Evolutionary conservation across 2,797 vertebrate genomes (phyloP).

Genomic region (Cuniculus paca): DNA sequence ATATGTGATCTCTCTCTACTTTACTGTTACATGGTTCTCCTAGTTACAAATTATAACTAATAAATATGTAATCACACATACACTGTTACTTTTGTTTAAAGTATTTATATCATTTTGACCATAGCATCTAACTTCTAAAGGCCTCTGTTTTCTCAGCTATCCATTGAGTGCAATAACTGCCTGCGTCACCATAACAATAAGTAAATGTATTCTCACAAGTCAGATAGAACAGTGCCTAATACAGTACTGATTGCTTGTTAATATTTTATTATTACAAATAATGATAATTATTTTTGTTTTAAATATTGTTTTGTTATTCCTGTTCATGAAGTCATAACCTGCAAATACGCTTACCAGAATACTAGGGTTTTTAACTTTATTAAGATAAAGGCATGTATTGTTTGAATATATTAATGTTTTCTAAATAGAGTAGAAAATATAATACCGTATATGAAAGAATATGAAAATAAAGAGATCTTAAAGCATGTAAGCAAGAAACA

Average conservation of each 20-base stretch:
- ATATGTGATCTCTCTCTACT: not conserved
- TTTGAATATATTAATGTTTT: not conserved
- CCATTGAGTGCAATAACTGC: not conserved
- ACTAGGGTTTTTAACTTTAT: not conserved
- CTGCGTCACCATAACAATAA: not conserved
- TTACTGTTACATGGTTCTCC: not conserved
- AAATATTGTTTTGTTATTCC: not conserved
- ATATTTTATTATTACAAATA: not conserved
- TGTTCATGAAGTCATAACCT: not conserved
- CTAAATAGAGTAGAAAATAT: not conserved
- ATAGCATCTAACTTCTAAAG: not conserved
- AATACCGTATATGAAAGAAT: not conserved
- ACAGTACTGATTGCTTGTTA: not conserved
- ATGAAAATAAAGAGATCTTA: not conserved
- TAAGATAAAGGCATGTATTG: not conserved
- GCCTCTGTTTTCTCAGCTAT: not conserved
- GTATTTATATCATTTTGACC: not conserved
- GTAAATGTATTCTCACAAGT: not conserved
- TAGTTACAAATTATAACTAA: not conserved
- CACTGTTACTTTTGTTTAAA: not conserved
- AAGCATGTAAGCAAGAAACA: not conserved
- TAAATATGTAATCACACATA: not conserved
- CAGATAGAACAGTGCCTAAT: not conserved
- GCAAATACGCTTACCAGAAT: not conserved
- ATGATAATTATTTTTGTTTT: not conserved